These are phyloP conservation scores for Corydoras maculifer DNA, from an alignment of 2,113 vertebrate genomes.

Conservation along the genomic window DNA sequence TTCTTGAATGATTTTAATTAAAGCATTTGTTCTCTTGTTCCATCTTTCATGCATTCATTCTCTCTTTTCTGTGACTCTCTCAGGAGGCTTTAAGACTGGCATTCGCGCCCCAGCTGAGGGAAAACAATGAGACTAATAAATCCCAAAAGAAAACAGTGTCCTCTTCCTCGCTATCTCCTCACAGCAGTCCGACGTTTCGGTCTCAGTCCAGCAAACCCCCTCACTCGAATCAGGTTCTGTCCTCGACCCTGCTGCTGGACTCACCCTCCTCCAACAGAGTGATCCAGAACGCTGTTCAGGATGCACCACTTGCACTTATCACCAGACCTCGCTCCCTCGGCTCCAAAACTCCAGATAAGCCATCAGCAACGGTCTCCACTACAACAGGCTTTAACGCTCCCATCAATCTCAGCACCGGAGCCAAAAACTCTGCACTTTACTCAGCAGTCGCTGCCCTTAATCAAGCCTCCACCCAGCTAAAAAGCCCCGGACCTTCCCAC, in stretches of 20 bases:
- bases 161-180: constrained; percentile 41
- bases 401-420: constrained; percentile 75
- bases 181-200: constrained; percentile 63
- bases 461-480: constrained; percentile 66
- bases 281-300: constrained; percentile 78
- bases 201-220: constrained; percentile 70
- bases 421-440: constrained; percentile 58
- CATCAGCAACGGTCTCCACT: constrained; percentile 57
- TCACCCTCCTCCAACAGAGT: constrained; percentile 73
- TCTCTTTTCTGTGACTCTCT: constrained; percentile 49
- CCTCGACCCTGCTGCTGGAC: constrained; percentile 76
- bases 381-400: constrained; percentile 65
- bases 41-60: constrained; percentile 34
- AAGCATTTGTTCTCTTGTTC: constrained; percentile 25
- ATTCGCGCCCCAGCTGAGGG: constrained; percentile 73
- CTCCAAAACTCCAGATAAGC: constrained; percentile 60
- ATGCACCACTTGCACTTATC: constrained; percentile 86
- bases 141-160: constrained; percentile 72
- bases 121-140: constrained; percentile 70
- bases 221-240: constrained; percentile 79
- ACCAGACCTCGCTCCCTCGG: constrained; percentile 73
- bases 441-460: constrained; percentile 53
- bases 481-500: constrained; percentile 52
- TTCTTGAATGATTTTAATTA: no score
- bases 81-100: constrained; percentile 77